Evolutionary conservation across 2,113 vertebrate genomes (phyloP), one percentile per base, ranked within the genome.

Genomic region (Gulo gulo): DNA sequence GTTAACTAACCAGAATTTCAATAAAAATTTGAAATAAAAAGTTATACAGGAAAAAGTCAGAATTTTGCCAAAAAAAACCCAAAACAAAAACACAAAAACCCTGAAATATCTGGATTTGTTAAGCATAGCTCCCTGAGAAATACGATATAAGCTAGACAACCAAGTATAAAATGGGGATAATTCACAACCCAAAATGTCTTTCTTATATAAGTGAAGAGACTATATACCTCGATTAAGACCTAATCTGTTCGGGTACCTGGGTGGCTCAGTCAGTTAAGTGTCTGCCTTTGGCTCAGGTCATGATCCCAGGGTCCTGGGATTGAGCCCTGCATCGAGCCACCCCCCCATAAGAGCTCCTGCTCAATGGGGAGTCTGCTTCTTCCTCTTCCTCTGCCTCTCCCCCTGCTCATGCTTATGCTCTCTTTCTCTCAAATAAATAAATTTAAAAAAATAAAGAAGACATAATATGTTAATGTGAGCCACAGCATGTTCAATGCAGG

Each of bases 241-340:
- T 57, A 71, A 23, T 26, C 23, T 81, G 26, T 42, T 15, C 6
- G 10, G 39, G 13, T 6, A 0, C 24, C 39, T 74, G 73, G 73
- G 39, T 15, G 39, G 73, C 73, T 74, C 73, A 45, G 24, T 42
- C 12, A 8, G 39, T 42, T 26, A 74, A 45, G 23, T 2, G 1
- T 39, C 23, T 26, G 39, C 39, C 39, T 26, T 74, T 12, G 36
- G 39, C 39, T 74, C 39, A 74, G 71, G 39, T 45, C 23, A 26
- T 26, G 71, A 42, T 73, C 36, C 23, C 11, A 13, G 23, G 23
- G 23, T 42, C 39, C 71, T 73, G 36, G 12, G 36, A 26, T 73
- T 1, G 23, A 10, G 39, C 39, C 39, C 39, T 1, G 1, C 24
- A 14, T 74, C 0, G 3, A 55, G 16, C 52, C 16, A 6, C 16